phyloP scores from a whole-genome alignment of 2,888 invertebrate genomes.

The Rotaria sp. region DNA sequence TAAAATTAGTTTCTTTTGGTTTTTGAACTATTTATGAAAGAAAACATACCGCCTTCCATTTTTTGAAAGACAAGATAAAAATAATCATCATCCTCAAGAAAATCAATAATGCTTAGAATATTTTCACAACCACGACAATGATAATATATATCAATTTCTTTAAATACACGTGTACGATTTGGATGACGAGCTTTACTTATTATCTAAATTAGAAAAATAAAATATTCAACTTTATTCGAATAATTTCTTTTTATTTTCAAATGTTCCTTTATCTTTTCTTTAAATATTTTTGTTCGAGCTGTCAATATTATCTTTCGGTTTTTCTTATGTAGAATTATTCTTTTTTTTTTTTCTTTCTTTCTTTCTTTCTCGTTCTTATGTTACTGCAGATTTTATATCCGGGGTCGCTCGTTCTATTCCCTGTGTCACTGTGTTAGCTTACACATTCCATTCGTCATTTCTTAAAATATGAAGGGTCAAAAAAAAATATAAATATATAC shows the following conservation, averaged over 20 bases:
- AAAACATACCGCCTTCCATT: slow-evolving; percentile 67
- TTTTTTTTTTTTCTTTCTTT: not conserved
- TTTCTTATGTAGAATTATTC: not conserved
- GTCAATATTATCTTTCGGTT: not conserved
- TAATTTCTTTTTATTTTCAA: too few relatives aligned
- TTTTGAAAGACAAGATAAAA: slow-evolving; percentile 97
- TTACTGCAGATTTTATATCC: not conserved
- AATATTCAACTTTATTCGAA: too few relatives aligned
- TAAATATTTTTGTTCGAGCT: not conserved
- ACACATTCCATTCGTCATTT: not conserved
- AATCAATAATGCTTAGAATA: slow-evolving; percentile 88
- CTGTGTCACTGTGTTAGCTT: not conserved
- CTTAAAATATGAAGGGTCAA: not conserved
- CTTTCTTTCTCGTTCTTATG: not conserved
- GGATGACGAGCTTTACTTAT: slow-evolving; percentile 90
- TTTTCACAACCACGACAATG: slow-evolving; percentile 93
- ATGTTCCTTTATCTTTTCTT: not conserved
- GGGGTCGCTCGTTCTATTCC: slow-evolving; percentile 10
- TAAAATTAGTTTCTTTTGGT: slow-evolving; percentile 36
- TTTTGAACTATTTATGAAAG: too few relatives aligned
- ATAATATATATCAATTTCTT: slow-evolving; percentile 96
- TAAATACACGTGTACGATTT: slow-evolving; percentile 85
- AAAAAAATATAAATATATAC: not conserved
- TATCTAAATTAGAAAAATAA: slow-evolving; percentile 45
- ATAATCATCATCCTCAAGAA: slow-evolving; percentile 75